Evolutionary conservation across 2,797 vertebrate species (phyloP).

Genomic region (Euphonia xanthogaster): DNA sequence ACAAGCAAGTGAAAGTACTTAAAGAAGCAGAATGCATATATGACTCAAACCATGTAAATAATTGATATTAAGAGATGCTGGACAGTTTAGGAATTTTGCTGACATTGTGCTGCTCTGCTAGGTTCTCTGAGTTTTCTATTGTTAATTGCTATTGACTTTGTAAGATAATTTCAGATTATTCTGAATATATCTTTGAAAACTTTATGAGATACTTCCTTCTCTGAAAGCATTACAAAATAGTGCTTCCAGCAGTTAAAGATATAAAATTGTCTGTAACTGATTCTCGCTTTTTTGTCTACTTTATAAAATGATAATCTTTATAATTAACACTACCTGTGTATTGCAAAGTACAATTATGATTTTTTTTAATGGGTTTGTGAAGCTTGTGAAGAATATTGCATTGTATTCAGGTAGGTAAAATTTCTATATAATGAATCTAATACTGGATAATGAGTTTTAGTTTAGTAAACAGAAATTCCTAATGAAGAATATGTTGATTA

Average conservation of each 20-base stretch:
- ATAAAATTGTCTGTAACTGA: neutral
- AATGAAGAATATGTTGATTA: neutral
- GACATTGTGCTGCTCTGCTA: neutral
- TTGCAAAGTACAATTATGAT: accelerated
- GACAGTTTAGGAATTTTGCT: neutral
- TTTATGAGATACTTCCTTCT: neutral
- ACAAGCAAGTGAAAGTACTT: neutral
- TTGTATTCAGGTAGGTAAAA: neutral
- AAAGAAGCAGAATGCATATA: neutral
- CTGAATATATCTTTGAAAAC: neutral
- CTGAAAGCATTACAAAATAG: neutral
- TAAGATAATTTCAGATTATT: neutral
- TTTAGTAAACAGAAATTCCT: neutral
- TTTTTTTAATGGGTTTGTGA: neutral
- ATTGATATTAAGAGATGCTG: neutral
- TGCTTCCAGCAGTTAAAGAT: neutral
- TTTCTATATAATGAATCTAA: neutral
- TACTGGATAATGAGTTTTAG: neutral
- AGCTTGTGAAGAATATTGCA: neutral
- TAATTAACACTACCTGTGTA: neutral
- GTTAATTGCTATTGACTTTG: neutral
- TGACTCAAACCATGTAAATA: neutral
- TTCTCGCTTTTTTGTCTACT: neutral
- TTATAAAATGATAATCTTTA: neutral
- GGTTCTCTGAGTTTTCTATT: neutral